phyloP scores from a whole-genome alignment of 2,113 vertebrate species.

The Vombatus ursinus region DNA sequence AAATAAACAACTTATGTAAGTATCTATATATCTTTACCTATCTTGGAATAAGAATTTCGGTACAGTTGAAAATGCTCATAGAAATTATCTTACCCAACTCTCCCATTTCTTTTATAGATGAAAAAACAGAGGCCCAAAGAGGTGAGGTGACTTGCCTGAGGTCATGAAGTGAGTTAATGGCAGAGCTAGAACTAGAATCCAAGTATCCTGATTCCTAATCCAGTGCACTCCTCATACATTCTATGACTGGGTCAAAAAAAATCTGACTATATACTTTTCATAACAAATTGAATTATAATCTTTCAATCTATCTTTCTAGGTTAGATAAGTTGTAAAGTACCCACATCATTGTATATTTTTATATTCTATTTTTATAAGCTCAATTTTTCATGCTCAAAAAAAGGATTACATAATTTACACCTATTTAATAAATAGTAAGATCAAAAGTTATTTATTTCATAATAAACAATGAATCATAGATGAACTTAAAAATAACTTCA shows the following conservation, averaged over 20 bases:
- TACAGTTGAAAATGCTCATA: not conserved
- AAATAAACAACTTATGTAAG: not conserved
- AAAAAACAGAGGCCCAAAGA: not conserved
- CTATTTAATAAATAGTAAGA: slow-evolving; percentile 44
- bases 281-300: slow-evolving; percentile 45
- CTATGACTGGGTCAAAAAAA: not conserved
- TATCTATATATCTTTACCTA: not conserved
- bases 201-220: not conserved
- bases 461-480: slow-evolving; percentile 30
- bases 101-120: not conserved
- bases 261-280: slow-evolving; percentile 7
- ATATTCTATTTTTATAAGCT: slow-evolving; percentile 18
- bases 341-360: not conserved
- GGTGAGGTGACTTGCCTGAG: not conserved
- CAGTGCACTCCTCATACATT: not conserved
- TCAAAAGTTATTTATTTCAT: not conserved
- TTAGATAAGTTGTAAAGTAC: slow-evolving; percentile 1
- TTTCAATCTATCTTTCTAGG: slow-evolving; percentile 45
- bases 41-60: not conserved
- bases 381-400: slow-evolving; percentile 30
- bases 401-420: not conserved
- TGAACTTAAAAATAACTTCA: slow-evolving; percentile 39
- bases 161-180: not conserved
- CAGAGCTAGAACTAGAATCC: not conserved
- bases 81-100: not conserved